These are phyloP conservation scores for Drosophila sturtevanti DNA, from an alignment of 1,140 invertebrate genomes.

Conservation along the genomic window DNA sequence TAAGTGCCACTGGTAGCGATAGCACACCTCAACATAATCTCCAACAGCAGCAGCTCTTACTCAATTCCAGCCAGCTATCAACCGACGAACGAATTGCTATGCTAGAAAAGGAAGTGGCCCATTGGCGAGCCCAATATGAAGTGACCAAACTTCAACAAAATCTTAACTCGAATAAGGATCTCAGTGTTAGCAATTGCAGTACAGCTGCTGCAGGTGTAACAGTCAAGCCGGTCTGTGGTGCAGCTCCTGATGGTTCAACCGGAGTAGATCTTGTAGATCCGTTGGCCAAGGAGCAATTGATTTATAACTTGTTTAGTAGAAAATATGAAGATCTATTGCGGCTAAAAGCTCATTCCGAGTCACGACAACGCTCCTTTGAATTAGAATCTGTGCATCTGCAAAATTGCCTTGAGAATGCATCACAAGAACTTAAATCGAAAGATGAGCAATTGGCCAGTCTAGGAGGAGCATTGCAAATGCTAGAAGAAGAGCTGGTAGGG, in stretches of 20 bases:
- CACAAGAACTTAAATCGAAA: slow-evolving; percentile 77
- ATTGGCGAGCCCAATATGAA: slow-evolving; percentile 85
- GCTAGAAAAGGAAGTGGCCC: slow-evolving; percentile 85
- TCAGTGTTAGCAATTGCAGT: slow-evolving; percentile 68
- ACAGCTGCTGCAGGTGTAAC: slow-evolving; percentile 71
- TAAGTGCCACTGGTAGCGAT: slow-evolving; percentile 83
- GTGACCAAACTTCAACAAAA: slow-evolving; percentile 84
- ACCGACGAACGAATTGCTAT: slow-evolving; percentile 70
- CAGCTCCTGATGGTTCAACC: slow-evolving; percentile 42
- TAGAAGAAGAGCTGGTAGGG: slow-evolving; percentile 84
- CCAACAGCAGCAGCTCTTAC: slow-evolving; percentile 27
- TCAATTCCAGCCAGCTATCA: slow-evolving; percentile 29
- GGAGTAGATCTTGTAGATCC: slow-evolving; percentile 56
- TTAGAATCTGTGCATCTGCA: slow-evolving; percentile 73
- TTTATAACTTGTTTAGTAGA: slow-evolving; percentile 73
- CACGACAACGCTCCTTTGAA: slow-evolving; percentile 63
- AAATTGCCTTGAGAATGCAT: slow-evolving; percentile 75
- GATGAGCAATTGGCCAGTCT: slow-evolving; percentile 84
- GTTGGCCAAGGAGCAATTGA: slow-evolving; percentile 69
- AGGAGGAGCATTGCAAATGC: slow-evolving; percentile 82
- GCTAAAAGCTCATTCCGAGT: slow-evolving; percentile 71
- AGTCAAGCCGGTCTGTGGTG: slow-evolving; percentile 51
- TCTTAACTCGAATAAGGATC: slow-evolving; percentile 59
- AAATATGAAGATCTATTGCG: slow-evolving; percentile 76
- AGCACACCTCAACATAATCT: slow-evolving; percentile 70